Conservation (phyloP, 2,888 invertebrate genomes). For the Drosophila melanocephala region DNA sequence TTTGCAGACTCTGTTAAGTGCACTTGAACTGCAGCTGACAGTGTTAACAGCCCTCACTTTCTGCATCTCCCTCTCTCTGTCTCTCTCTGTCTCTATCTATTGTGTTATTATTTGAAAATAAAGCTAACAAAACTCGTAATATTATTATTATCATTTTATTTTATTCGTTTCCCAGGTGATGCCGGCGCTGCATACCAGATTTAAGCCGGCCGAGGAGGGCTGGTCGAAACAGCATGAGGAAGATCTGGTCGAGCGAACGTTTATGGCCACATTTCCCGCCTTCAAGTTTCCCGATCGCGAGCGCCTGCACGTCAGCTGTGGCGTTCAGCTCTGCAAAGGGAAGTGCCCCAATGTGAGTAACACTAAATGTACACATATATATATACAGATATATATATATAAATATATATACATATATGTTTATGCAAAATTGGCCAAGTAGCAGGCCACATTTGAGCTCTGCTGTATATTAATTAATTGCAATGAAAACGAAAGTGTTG, state of each 20-base stretch:
- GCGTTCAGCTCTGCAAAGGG: slow-evolving; percentile 91
- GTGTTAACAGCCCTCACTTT: too few species aligned
- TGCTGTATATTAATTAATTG: slow-evolving; percentile 70
- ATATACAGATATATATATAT: background rate
- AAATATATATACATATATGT: background rate
- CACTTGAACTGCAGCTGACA: too few species aligned
- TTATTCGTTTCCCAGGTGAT: slow-evolving; percentile 80
- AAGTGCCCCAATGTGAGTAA: slow-evolving; percentile 88
- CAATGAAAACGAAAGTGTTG: slow-evolving; percentile 77
- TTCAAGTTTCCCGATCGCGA: slow-evolving; percentile 94
- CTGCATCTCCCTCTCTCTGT: background rate
- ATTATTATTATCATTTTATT: background rate
- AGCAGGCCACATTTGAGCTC: slow-evolving; percentile 20
- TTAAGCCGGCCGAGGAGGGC: slow-evolving; percentile 84
- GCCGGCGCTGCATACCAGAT: slow-evolving; percentile 83
- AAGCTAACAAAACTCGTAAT: background rate
- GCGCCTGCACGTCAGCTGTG: slow-evolving; percentile 91
- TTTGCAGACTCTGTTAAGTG: too few species aligned
- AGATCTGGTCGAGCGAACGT: slow-evolving; percentile 85
- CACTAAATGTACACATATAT: background rate
- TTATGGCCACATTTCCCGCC: slow-evolving; percentile 90
- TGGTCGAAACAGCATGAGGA: slow-evolving; percentile 85
- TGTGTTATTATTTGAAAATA: background rate
- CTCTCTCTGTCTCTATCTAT: background rate
- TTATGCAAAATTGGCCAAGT: slow-evolving; percentile 30